Conservation (phyloP, 2,888 invertebrate species). For the Thera britannica region DNA sequence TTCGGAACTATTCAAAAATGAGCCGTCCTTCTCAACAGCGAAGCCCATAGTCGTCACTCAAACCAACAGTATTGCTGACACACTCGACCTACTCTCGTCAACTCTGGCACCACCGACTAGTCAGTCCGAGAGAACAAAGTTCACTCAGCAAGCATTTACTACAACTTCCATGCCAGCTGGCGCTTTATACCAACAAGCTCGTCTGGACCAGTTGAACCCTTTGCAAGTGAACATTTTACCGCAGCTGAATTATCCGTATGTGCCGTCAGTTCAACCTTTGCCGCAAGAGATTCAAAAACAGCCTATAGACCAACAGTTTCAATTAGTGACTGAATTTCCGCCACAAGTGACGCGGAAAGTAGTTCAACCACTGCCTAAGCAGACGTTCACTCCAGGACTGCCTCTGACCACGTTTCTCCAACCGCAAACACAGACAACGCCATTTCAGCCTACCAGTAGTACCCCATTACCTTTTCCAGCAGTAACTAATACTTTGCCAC, state of each 20-base stretch:
- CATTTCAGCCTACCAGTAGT: slow-evolving; percentile 3
- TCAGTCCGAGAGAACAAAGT: slow-evolving; percentile 16
- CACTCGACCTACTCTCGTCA: slow-evolving; percentile 44
- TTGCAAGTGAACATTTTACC: slow-evolving; percentile 17
- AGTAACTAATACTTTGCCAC: slow-evolving; percentile 10
- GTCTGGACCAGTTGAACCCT: slow-evolving; percentile 17
- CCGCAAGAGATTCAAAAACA: slow-evolving; percentile 8
- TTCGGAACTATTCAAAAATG: slow-evolving; percentile 72
- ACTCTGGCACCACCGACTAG: slow-evolving; percentile 42
- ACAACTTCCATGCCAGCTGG: slow-evolving; percentile 37
- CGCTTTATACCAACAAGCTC: slow-evolving; percentile 22
- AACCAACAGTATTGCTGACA: slow-evolving; percentile 35
- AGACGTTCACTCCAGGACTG: slow-evolving; percentile 16
- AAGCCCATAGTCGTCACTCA: slow-evolving; percentile 57
- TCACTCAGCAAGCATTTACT: slow-evolving; percentile 9
- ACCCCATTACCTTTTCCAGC: slow-evolving; percentile 5
- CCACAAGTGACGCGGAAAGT: slow-evolving; percentile 8
- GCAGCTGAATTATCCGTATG: slow-evolving; percentile 19
- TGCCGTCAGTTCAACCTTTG: slow-evolving; percentile 12
- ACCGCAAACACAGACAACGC: slow-evolving; percentile 16
- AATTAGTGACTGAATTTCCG: slow-evolving; percentile 19
- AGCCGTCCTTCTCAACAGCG: slow-evolving; percentile 58
- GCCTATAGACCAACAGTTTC: slow-evolving; percentile 12
- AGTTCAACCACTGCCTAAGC: slow-evolving; percentile 11
- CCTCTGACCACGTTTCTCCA: slow-evolving; percentile 17